Evolutionary conservation across 2,797 vertebrate genomes (phyloP).

Genomic region (Spinus pinus): DNA sequence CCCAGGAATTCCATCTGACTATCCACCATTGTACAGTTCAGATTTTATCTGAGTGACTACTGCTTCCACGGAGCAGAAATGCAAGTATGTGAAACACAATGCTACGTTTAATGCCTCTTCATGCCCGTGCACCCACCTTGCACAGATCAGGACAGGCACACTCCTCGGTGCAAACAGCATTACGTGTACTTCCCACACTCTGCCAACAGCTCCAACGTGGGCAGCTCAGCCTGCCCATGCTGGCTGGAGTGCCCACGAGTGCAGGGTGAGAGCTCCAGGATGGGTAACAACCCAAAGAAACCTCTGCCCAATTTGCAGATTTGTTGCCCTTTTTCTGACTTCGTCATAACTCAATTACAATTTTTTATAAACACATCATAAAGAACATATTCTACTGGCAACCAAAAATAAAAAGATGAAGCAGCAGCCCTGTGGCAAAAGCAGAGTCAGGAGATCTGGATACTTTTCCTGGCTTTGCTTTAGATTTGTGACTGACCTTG

Average conservation of each 20-base stretch:
- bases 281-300: not conserved
- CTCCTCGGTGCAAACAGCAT: not conserved
- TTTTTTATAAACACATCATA: not conserved
- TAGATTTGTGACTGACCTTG: not conserved
- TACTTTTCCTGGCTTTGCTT: not conserved
- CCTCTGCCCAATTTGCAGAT: not conserved
- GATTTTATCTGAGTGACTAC: not conserved
- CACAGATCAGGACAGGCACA: not conserved
- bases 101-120: not conserved
- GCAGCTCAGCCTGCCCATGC: not conserved
- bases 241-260: accelerated
- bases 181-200: not conserved
- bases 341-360: not conserved
- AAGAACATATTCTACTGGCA: not conserved
- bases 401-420: not conserved
- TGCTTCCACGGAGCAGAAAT: not conserved
- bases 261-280: not conserved
- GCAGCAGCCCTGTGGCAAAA: not conserved
- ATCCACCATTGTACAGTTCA: not conserved
- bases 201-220: accelerated
- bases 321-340: not conserved
- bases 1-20: not conserved
- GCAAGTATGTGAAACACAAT: not conserved
- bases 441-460: not conserved
- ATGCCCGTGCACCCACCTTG: not conserved